These are phyloP conservation scores for Phrynocephalus vlangalii DNA, from an alignment of 2,797 vertebrate genomes.

Conservation along the genomic window DNA sequence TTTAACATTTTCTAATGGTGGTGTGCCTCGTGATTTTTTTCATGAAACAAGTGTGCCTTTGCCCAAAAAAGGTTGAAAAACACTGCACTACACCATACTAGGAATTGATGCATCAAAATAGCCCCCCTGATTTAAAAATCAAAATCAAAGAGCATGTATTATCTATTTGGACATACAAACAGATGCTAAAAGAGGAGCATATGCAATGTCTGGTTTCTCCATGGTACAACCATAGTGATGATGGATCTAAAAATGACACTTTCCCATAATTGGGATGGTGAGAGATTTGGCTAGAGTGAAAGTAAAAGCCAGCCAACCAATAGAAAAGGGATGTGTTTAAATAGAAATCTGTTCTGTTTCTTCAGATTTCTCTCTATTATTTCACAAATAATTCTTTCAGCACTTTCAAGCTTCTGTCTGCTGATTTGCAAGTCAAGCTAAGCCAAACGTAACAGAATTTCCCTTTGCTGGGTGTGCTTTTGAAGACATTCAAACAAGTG, in stretches of 20 bases:
- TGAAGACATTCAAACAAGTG: neutral
- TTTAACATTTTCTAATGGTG: no score
- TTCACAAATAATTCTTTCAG: neutral
- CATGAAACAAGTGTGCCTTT: no score
- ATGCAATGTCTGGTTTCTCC: neutral
- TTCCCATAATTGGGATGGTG: neutral
- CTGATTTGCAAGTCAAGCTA: neutral
- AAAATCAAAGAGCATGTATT: neutral
- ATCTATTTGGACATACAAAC: neutral
- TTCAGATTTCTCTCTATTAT: neutral
- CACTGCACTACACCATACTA: no score
- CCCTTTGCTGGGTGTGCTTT: neutral
- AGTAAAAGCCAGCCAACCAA: conserved; percentile 1
- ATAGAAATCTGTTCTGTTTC: conserved; percentile 2
- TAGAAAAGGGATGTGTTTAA: neutral
- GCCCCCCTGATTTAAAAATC: neutral
- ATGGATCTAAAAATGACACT: neutral
- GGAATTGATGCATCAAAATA: no score
- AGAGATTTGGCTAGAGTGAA: neutral
- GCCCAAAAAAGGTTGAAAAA: no score
- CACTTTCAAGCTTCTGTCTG: neutral
- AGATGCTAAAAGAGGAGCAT: neutral
- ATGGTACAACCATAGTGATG: neutral
- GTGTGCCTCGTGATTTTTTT: no score
- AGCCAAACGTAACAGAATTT: neutral